A percentile compares a stretch with the other conserved stretches of the same genome.
phyloP scores from a whole-genome alignment of 2,888 invertebrate species.

The Ypsolopha sequella region DNA sequence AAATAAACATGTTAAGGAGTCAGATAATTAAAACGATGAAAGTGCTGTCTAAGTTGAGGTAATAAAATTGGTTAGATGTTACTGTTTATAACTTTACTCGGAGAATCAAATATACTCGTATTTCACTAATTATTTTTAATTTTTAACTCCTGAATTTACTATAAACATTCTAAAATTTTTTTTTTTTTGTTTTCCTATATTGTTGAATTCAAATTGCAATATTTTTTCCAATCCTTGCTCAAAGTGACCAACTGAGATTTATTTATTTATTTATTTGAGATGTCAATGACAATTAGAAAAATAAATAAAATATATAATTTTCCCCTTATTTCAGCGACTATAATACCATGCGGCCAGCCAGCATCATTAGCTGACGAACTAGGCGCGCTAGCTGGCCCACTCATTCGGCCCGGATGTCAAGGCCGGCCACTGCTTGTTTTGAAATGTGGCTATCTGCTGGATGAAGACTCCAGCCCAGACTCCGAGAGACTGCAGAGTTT shows the following conservation, averaged over 20 bases:
- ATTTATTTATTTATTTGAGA: background rate
- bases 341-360: conserved; percentile 73
- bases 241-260: background rate
- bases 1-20: too few species aligned
- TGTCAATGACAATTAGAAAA: too few species aligned
- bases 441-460: conserved; percentile 80
- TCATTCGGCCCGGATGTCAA: conserved; percentile 47
- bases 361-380: conserved; percentile 79
- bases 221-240: background rate
- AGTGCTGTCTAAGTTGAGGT: too few species aligned
- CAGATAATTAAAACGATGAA: too few species aligned
- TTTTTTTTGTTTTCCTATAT: too few species aligned
- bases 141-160: too few species aligned
- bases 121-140: too few species aligned
- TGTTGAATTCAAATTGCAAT: too few species aligned
- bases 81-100: too few species aligned
- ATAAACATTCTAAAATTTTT: too few species aligned
- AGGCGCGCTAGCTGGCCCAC: conserved; percentile 53
- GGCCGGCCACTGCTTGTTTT: conserved; percentile 75
- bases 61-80: too few species aligned
- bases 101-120: too few species aligned
- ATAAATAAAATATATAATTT: background rate
- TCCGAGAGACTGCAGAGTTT: conserved; percentile 83
- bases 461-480: conserved; percentile 89
- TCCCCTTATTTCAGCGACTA: conserved; percentile 65